Conservation (phyloP, 2,113 vertebrate species). For the Porphyrio hochstetteri region DNA sequence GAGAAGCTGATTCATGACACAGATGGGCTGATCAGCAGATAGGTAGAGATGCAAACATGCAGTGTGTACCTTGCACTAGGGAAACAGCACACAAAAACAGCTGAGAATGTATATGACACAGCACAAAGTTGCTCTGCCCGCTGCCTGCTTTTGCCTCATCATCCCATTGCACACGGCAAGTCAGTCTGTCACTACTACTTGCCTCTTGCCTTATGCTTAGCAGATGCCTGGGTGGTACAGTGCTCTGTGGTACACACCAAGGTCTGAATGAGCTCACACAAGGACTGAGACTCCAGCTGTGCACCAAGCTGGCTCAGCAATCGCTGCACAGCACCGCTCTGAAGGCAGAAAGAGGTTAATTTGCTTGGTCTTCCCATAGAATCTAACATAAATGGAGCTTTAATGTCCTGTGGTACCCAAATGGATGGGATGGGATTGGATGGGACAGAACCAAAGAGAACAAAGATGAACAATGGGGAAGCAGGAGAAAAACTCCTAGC, state of each 20-base stretch:
- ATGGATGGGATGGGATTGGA: neutral
- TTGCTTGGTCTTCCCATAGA: neutral
- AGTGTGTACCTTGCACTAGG: neutral
- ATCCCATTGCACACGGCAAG: neutral
- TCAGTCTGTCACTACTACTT: neutral
- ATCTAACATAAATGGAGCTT: neutral
- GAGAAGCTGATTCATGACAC: neutral
- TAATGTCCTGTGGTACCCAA: neutral
- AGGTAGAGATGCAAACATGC: neutral
- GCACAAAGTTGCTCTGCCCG: neutral
- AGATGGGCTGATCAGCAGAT: neutral
- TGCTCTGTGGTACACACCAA: neutral
- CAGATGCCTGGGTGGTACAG: neutral
- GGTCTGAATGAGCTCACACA: neutral
- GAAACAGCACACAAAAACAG: neutral
- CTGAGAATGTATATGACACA: neutral
- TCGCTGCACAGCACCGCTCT: neutral
- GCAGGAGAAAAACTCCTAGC: neutral
- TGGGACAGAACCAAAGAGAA: accelerated
- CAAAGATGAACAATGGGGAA: neutral
- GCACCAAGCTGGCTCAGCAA: neutral
- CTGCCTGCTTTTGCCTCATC: neutral
- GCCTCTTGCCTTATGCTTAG: neutral
- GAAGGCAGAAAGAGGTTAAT: neutral
- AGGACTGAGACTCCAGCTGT: neutral